Evolutionary conservation across 2,797 vertebrate genomes (phyloP).

Genomic region (Perodicticus potto): DNA sequence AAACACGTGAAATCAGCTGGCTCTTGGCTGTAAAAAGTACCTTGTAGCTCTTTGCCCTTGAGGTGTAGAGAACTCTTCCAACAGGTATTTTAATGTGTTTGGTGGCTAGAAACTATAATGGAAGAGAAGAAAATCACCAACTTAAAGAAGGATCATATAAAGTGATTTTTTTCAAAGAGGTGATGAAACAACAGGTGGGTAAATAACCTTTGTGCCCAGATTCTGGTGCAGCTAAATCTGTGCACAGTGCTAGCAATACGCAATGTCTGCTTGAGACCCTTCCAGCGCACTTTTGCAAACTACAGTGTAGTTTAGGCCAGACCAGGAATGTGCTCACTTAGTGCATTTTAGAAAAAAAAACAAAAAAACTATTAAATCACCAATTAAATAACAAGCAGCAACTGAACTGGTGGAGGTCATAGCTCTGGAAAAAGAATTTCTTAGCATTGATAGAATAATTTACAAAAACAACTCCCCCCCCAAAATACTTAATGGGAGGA

Average conservation of each 20-base stretch:
- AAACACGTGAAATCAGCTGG: constrained; percentile 14
- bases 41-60: not conserved
- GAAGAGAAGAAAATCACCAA: constrained; percentile 16
- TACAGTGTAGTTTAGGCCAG: not conserved
- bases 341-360: not conserved
- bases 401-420: not conserved
- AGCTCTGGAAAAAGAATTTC: not conserved
- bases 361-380: not conserved
- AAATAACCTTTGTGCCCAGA: not conserved
- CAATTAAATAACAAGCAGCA: not conserved
- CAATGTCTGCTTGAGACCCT: not conserved
- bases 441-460: not conserved
- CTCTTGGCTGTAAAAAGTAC: not conserved
- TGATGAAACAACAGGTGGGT: not conserved
- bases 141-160: constrained; percentile 41
- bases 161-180: not conserved
- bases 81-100: not conserved
- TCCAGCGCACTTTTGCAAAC: not conserved
- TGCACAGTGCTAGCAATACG: not conserved
- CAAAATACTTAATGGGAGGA: not conserved
- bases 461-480: not conserved
- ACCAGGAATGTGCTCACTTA: not conserved
- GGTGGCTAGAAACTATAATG: not conserved
- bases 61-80: not conserved
- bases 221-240: not conserved